A percentile compares a stretch with the other conserved stretches of the same genome.
phyloP scores from a whole-genome alignment of 2,888 invertebrate genomes.

The Byasa hedistus region DNA sequence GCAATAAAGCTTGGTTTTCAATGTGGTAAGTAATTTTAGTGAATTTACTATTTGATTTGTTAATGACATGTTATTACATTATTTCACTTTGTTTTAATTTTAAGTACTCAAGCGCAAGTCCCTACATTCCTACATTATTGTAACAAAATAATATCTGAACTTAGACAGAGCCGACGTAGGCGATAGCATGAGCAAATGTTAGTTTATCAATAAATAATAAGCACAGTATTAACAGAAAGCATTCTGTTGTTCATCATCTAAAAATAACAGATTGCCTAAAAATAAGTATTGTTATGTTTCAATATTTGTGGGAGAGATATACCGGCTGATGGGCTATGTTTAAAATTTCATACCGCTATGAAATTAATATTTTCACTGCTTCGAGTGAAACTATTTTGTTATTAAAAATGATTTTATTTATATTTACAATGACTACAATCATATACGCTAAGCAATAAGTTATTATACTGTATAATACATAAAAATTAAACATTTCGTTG shows the following conservation, averaged over 20 bases:
- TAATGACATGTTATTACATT: no score
- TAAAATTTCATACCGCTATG: neutral
- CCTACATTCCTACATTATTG: neutral
- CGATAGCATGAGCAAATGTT: neutral
- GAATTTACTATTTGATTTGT: no score
- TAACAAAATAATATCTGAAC: neutral
- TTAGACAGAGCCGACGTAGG: neutral
- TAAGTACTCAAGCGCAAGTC: neutral
- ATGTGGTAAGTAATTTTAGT: no score
- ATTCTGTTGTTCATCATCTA: constrained; percentile 22
- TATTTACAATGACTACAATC: no score
- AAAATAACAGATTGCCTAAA: constrained; percentile 20
- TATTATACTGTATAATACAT: neutral
- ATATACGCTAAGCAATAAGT: neutral
- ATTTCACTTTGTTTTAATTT: neutral
- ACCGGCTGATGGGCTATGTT: constrained; percentile 17
- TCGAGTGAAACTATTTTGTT: neutral
- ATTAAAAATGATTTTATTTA: neutral
- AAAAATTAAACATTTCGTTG: neutral
- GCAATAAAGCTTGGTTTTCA: no score
- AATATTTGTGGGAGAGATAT: constrained; percentile 7
- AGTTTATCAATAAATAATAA: constrained; percentile 1
- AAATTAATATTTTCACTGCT: constrained; percentile 7
- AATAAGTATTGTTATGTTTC: constrained; percentile 21
- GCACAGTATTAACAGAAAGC: constrained; percentile 12